phyloP scores from a whole-genome alignment of 2,113 vertebrate genomes.

The Macheiramphus alcinus region DNA sequence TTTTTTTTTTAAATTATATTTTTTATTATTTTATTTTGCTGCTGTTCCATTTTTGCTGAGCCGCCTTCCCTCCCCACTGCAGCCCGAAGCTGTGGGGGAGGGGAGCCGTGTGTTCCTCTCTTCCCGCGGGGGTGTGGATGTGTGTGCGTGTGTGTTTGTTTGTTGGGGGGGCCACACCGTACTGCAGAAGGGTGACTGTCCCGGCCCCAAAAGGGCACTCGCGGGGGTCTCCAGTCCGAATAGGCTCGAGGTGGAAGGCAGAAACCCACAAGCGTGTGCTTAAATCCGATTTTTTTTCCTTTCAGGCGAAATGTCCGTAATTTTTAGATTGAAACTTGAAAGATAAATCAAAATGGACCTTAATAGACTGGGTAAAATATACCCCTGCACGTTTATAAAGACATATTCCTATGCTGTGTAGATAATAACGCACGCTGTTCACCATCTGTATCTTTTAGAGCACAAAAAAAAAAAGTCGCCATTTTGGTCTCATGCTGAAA shows the following conservation, averaged over 20 bases:
- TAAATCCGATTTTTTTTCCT: slow-evolving; percentile 23
- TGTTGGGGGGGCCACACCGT: background rate
- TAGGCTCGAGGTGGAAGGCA: background rate
- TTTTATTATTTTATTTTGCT: background rate
- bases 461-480: slow-evolving; percentile 69
- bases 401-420: slow-evolving; percentile 23
- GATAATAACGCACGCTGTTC: slow-evolving; percentile 37
- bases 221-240: background rate
- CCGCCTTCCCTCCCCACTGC: background rate
- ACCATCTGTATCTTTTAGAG: slow-evolving; percentile 59
- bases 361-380: slow-evolving; percentile 54
- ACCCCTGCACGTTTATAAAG: slow-evolving; percentile 11
- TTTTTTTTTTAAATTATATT: background rate
- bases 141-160: background rate
- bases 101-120: background rate
- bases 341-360: slow-evolving; percentile 28
- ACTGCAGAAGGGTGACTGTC: background rate
- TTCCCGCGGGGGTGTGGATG: background rate
- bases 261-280: background rate
- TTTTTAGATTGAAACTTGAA: slow-evolving; percentile 48
- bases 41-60: background rate
- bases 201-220: background rate
- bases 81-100: slow-evolving; percentile 28
- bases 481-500: slow-evolving; percentile 75
- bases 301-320: slow-evolving; percentile 3